These are phyloP conservation scores for Crypturellus undulatus DNA, from an alignment of 2,113 vertebrate genomes.

Conservation along the genomic window DNA sequence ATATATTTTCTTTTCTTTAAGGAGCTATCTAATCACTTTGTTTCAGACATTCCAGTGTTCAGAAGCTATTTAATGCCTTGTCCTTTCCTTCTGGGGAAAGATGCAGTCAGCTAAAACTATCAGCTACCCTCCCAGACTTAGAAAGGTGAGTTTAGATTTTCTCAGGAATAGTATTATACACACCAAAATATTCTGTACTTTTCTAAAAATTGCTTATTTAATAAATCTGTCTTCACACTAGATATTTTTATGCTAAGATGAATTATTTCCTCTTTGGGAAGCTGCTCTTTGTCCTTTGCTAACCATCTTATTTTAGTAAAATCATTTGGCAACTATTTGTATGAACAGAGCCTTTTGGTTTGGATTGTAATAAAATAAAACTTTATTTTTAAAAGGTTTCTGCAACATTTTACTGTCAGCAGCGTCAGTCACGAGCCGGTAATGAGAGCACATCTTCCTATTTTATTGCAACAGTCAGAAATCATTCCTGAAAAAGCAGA, in stretches of 20 bases:
- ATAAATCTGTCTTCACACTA: not conserved
- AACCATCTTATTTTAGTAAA: not conserved
- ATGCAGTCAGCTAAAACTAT: slow-evolving; percentile 80
- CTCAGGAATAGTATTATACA: not conserved
- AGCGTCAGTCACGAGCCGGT: slow-evolving; percentile 87
- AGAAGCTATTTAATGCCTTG: slow-evolving; percentile 84
- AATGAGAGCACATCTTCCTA: slow-evolving; percentile 85
- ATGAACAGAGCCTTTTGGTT: not conserved
- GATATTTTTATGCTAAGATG: not conserved
- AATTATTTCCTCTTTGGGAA: not conserved
- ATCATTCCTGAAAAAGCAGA: slow-evolving; percentile 53
- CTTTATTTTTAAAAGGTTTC: slow-evolving; percentile 82
- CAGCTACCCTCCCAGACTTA: slow-evolving; percentile 83
- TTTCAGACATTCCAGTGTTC: slow-evolving; percentile 83
- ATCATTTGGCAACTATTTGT: not conserved
- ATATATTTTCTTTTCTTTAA: not conserved
- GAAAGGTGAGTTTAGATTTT: slow-evolving; percentile 83
- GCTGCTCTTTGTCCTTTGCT: not conserved
- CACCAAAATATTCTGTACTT: not conserved
- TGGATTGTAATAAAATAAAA: not conserved
- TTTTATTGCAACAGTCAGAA: slow-evolving; percentile 82
- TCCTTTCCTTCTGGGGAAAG: slow-evolving; percentile 81
- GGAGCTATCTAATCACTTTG: not conserved
- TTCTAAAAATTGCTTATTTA: not conserved
- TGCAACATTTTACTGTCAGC: slow-evolving; percentile 89